Conservation (phyloP, 2,797 vertebrate genomes). For the Euthynnus affinis region DNA sequence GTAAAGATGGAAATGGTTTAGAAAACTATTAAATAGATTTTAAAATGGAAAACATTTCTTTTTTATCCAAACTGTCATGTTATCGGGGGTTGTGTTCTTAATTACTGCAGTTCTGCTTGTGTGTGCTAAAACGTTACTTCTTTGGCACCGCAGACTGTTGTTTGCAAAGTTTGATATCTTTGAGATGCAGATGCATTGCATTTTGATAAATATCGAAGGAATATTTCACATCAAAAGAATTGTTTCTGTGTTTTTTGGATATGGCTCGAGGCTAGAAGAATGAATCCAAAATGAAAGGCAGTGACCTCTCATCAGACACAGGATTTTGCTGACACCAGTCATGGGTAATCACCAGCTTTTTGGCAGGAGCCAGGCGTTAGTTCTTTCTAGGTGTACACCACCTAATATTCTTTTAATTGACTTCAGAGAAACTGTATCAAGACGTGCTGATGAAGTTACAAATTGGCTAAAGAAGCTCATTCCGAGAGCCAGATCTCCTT, state of each 20-base stretch:
- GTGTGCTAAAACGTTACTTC: constrained; percentile 45
- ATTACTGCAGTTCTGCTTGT: constrained; percentile 44
- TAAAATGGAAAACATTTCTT: constrained; percentile 37
- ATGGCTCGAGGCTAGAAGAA: constrained; percentile 30
- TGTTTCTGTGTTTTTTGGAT: constrained; percentile 42
- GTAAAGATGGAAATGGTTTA: constrained; percentile 39
- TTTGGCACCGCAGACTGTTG: constrained; percentile 39
- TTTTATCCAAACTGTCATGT: constrained; percentile 28
- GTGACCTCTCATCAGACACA: constrained; percentile 61
- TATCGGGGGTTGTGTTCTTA: constrained; percentile 46
- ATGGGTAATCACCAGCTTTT: constrained; percentile 62
- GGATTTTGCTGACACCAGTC: constrained; percentile 66
- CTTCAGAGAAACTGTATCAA: constrained; percentile 79
- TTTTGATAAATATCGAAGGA: constrained; percentile 47
- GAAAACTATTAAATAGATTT: constrained; percentile 42
- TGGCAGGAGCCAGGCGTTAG: constrained; percentile 58
- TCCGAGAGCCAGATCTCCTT: constrained; percentile 64
- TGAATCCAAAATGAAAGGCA: constrained; percentile 53
- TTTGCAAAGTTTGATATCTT: constrained; percentile 56
- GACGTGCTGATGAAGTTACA: constrained; percentile 77
- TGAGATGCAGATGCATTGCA: constrained; percentile 47
- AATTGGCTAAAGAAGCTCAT: constrained; percentile 71
- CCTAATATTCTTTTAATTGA: constrained; percentile 83
- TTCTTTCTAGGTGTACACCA: constrained; percentile 51
- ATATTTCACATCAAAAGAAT: constrained; percentile 53